Evolutionary conservation across 2,113 vertebrate species (phyloP), one percentile per base, ranked within the genome.

Genomic region (Clupea harengus): DNA sequence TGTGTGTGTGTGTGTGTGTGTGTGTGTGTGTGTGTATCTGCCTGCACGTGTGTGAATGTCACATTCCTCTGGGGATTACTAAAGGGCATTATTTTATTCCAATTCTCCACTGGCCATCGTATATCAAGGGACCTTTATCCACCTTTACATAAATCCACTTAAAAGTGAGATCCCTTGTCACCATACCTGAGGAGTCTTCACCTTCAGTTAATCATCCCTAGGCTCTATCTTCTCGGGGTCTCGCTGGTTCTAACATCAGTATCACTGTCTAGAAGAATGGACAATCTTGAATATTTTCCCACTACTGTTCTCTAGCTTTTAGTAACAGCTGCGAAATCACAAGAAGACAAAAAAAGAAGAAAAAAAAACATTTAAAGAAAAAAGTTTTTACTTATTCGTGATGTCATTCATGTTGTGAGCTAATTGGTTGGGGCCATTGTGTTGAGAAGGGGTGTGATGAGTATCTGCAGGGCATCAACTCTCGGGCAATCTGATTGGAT

Each of bases 1-100:
- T 57, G 54, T 57, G 54, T 83, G 54, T 60, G 54, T 60, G 54
- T 60, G 54, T 60, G 54, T 60, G 54, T 60, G 54, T 22, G 39
- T 64, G 82, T 45, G 13, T 64, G 82, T 45, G 54, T 60, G 64
- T 32, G 54, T 60, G 64, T 72, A 6, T 9, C 6, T 0, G n/a
- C 52, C 3, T 60, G 54, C 6, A 20, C 20, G 7, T 60, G 54
- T 60, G 54, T 83, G 82, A 39, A 8, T 45, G 25, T 67, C 49
- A 81, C 49, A 44, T 28, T 52, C 39, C 32, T 6, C 54, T 22
- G 54, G 18, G 54, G 4, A 60, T 60, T 0, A 60, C 54, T 60
- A 60, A 60, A 60, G 54, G 54, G 54, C 54, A 60, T 60, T 60
- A 60, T 60, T 60, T 60, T 22, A 60, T 60, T 60, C 54, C 18